Evolutionary conservation across 2,797 vertebrate genomes (phyloP), one percentile per base, ranked within the genome.

Genomic region (Catostomus latipinnis): DNA sequence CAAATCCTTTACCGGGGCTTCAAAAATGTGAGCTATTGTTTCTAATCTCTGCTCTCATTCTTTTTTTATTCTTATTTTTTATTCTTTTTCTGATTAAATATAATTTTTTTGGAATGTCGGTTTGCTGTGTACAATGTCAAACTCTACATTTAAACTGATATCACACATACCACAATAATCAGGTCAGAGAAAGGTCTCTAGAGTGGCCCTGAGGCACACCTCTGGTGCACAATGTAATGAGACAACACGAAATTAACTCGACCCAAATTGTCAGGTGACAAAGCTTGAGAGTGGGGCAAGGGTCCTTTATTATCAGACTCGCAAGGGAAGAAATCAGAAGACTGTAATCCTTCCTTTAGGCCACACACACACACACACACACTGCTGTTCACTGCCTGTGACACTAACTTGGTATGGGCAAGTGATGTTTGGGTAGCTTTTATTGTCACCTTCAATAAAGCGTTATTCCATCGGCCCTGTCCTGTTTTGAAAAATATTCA

Each of bases 1-100:
- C 98, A 99, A 93, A 98, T 99, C 89, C 94, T 99, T 2, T 99
- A 99, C 89, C 94, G 98, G 53, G 98, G 98, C 91, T 99, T 99
- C 93, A 99, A 99, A 90, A 99, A 98, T 0, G 98, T 99, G 92
- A 97, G 98, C 88, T 67, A 53, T 54, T 8, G 8, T 16, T 53
- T 76, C 10, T 46, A 14, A 34, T 34, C 34, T 53, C 8, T 45
- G n/a, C 49, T 14, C 6, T 4, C 6, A 34, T 52, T 34, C 45
- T 1, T 5, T 45, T 46, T 69, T 18, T 0, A 22, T 22, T 12
- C 12, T 74, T 6, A 10, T 8, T 73, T 60, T 34, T 34, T 34
- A 2, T 34, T 34, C 34, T 34, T 34, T 34, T 34, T 34, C 34
- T 34, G 34, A 34, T 34, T 8, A 8, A n/a, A 48, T 8, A 8